These are phyloP conservation scores for Drosophila cognata DNA, from an alignment of 2,888 invertebrate genomes.

Conservation along the genomic window DNA sequence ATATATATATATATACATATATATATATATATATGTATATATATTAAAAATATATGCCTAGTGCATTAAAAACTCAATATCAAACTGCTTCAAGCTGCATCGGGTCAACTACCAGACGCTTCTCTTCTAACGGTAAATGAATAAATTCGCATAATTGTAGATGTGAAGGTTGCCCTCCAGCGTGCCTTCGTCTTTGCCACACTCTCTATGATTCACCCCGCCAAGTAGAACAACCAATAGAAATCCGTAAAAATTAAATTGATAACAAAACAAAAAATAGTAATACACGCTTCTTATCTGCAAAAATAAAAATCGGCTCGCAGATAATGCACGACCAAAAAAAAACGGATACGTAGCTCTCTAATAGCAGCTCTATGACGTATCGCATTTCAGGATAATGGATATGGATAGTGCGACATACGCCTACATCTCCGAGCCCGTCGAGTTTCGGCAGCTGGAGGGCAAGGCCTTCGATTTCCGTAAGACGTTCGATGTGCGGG, in stretches of 20 bases:
- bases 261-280: constrained; percentile 50
- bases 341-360: constrained; percentile 39
- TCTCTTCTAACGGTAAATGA: constrained; percentile 34
- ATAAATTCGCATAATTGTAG: background rate
- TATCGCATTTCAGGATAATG: constrained; percentile 65
- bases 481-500: constrained; percentile 82
- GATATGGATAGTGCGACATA: constrained; percentile 60
- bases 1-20: background rate
- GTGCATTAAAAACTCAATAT: background rate
- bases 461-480: constrained; percentile 76
- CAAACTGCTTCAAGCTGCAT: background rate
- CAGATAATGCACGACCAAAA: constrained; percentile 59
- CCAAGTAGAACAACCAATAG: constrained; percentile 25
- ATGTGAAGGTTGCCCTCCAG: background rate
- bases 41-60: background rate
- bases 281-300: constrained; percentile 54
- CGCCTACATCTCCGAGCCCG: constrained; percentile 76
- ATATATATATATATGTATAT: background rate
- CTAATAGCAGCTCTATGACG: constrained; percentile 31
- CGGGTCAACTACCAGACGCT: background rate
- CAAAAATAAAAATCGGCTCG: constrained; percentile 43
- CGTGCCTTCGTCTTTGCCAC: constrained; percentile 13
- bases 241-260: constrained; percentile 46
- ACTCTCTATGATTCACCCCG: constrained; percentile 43
- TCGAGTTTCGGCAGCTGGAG: constrained; percentile 76